Evolutionary conservation across 2,797 vertebrate genomes (phyloP), one percentile per base, ranked within the genome.

Genomic region (Furcifer pardalis): DNA sequence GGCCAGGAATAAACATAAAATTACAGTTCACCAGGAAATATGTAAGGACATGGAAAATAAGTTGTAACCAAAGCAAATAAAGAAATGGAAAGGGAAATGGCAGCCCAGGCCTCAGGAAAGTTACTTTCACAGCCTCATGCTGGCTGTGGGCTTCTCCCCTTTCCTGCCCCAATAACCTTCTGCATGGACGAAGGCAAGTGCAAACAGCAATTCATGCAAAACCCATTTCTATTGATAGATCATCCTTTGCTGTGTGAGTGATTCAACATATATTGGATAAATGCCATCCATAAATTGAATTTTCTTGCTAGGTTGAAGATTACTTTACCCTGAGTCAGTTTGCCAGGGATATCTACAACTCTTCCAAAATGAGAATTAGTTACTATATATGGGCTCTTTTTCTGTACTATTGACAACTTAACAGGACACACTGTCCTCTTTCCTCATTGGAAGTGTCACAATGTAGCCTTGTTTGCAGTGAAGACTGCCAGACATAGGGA

Each of bases 351-450:
- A 21, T 84, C 88, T 81, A 23, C 40, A 82, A 15, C 2, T 79
- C 83, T 46, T 87, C 59, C 21, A 82, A 88, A 86, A 87, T 88
- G 71, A 79, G 83, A 89, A 85, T 52, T 0, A 75, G 75, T 81
- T 78, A 84, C 15, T 62, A 44, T 2, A 77, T 79, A 17, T 88
- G 87, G 87, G 30, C 74, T 86, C 37, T 13, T 84, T 87, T 84
- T 86, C 60, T 66, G 23, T 44, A 88, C 69, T 77, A 59, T 81
- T 87, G 84, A 87, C 86, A 79, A 82, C 79, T 92, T 35, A 79
- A 75, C 17, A 42, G 3, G 87, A 12, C 81, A 23, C 1, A 1
- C 82, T 77, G 40, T 88, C 32, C 5, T 19, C 69, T 86, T 84
- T 83, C 68, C 84, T 27, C 40, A 21, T 76, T 90, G 44, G 71